Base-by-base conservation (phyloP, 2,797 vertebrate species). In the Cryptoblepharus egeriae region DNA sequence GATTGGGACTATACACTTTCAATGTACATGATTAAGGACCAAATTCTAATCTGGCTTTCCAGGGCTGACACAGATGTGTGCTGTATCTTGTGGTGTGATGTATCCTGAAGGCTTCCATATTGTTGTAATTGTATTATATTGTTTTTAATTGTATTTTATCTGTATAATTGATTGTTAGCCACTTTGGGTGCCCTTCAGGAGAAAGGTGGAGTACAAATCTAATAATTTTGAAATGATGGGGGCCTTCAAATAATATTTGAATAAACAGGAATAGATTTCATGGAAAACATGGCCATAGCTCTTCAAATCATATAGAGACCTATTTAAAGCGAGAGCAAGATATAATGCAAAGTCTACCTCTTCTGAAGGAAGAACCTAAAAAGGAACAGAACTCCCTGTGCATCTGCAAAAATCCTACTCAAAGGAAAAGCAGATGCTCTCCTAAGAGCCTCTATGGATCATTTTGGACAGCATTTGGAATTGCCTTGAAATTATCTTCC, bases 401-500 rank as follows among this genome's bases (percentile, higher is more conserved):
- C 35, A 24, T 61, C 35, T 76, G 30, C 64, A 69, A 86, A 71
- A 71, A n/a, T 18, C 32, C 80, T 83, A 77, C 52, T 22, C 82
- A 76, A 68, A 88, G 77, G 67, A 87, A 42, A 83, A 84, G 55
- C 39, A 84, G 67, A 20, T 4, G 4, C 18, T 16, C 0, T 6
- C 4, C 0, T 37, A 55, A 16, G 58, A 64, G 16, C 82, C 85
- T 69, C 45, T 64, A 12, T 55, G 39, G 67, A 58, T 32, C 78
- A 2, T 57, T 63, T 63, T 65, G 20, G 75, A 57, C 82, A 67
- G n/a, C 2, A 4, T 0, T 26, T 68, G 32, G 2, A 6, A 20
- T 52, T 76, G 75, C 60, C 22, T 87, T 84, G 68, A 16, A 65
- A 55, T 63, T 71, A 64, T 75, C 78, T 60, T 75, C 22, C 77